These are phyloP conservation scores for Aurelia aurita DNA, from an alignment of 30 jellyfish, hydroid and myxozoan species.

Conservation along the genomic window DNA sequence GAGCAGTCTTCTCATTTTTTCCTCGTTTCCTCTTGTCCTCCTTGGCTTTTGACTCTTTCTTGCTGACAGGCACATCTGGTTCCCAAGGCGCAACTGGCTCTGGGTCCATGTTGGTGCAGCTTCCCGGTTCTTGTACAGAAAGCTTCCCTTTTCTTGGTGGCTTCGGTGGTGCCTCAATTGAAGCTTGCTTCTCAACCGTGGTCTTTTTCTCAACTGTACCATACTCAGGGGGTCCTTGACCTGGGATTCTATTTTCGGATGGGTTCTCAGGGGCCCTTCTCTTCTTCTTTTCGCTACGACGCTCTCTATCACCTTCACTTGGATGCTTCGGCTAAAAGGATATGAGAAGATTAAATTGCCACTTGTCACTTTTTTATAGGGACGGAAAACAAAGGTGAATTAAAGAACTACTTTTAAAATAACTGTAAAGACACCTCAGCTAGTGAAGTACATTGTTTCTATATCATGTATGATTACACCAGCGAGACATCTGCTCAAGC, in stretches of 20 bases:
- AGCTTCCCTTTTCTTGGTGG: slow-evolving; percentile 55
- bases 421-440: no score
- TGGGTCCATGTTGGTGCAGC: neutral
- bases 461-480: no score
- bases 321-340: slow-evolving; percentile 25
- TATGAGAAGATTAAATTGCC: no score
- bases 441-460: no score
- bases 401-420: no score
- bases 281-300: slow-evolving; percentile 46
- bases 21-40: slow-evolving; percentile 29
- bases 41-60: neutral
- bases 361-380: no score
- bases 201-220: no score
- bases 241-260: no score
- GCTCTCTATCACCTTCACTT: neutral
- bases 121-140: slow-evolving; percentile 1
- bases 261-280: slow-evolving; percentile 34
- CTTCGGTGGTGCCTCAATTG: slow-evolving; percentile 56
- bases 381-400: no score
- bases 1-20: slow-evolving; percentile 1
- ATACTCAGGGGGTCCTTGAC: no score
- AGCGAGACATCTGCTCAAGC: no score
- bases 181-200: neutral
- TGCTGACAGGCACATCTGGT: neutral
- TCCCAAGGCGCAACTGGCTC: neutral